Evolutionary conservation across 2,797 vertebrate species (phyloP), one percentile per base, ranked within the genome.

Genomic region (Caiman crocodilus): DNA sequence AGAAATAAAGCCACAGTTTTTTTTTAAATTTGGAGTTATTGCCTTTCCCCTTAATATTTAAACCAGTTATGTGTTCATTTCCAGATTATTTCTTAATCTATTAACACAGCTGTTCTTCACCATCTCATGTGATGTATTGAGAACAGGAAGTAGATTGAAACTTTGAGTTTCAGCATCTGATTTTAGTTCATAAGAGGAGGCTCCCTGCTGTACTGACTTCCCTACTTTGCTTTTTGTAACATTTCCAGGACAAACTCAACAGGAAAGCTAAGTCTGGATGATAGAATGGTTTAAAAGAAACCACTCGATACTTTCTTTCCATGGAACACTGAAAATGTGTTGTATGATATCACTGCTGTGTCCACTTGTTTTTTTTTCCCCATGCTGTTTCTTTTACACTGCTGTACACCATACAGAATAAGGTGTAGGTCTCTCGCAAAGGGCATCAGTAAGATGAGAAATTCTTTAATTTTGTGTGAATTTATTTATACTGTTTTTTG

Each of bases 151-250:
- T 5, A 76, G 85, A 15, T n/a, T 90, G 9, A 82, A 76, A 26
- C 61, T 32, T 32, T 93, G 20, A 89, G 65, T 15, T 64, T 85
- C 1, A 1, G 28, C 23, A 0, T 78, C 4, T 64, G 26, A 20
- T 91, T 92, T 90, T 92, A 50, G 79, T 88, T 75, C 18, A 11
- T 75, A 57, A 79, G 75, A 76, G 74, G 23, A 93, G 16, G n/a
- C 82, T 88, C 50, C 55, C 5, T 77, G 55, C 59, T 86, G 75
- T 80, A 59, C 65, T 84, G 35, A 5, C 78, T 90, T 87, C 85
- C 71, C 57, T 92, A 82, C 12, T 90, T 95, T 95, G 75, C 81
- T 95, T 96, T 94, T 83, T 78, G 82, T 92, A 85, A 61, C 65
- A 17, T 77, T 83, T 84, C 89, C 14, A 57, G 20, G 73, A 59